Evolutionary conservation across 2,888 invertebrate genomes (phyloP).

Genomic region (Trissolcus brochymenae): DNA sequence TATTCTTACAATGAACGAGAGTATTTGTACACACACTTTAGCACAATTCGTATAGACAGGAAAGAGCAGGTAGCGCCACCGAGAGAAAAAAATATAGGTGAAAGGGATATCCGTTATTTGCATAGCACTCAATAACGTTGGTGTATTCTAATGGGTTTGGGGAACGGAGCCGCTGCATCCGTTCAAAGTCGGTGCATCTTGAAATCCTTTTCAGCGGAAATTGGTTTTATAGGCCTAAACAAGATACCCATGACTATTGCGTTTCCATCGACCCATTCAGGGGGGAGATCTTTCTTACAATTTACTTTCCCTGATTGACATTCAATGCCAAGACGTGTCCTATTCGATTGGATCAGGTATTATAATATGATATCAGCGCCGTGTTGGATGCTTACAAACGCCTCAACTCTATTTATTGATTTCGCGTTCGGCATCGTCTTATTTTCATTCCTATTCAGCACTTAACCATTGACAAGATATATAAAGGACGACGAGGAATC

Average conservation of each 20-base stretch:
- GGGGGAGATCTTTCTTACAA: slow-evolving; percentile 65
- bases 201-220: slow-evolving; percentile 68
- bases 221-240: slow-evolving; percentile 72
- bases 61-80: slow-evolving; percentile 46
- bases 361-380: slow-evolving; percentile 60
- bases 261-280: slow-evolving; percentile 46
- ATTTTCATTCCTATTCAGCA: slow-evolving; percentile 26
- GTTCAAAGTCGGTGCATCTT: slow-evolving; percentile 64
- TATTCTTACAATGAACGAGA: slow-evolving; percentile 14
- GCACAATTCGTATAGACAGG: slow-evolving; percentile 30
- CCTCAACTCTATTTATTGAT: slow-evolving; percentile 59
- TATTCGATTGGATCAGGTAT: slow-evolving; percentile 66
- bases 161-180: slow-evolving; percentile 67
- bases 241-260: slow-evolving; percentile 57
- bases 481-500: slow-evolving; percentile 38
- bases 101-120: slow-evolving; percentile 57
- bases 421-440: slow-evolving; percentile 22
- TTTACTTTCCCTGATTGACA: slow-evolving; percentile 76
- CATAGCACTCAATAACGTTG: slow-evolving; percentile 42
- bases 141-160: slow-evolving; percentile 32
- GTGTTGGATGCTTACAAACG: slow-evolving; percentile 57
- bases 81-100: slow-evolving; percentile 31
- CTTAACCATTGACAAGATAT: slow-evolving; percentile 16
- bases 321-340: slow-evolving; percentile 69
- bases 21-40: slow-evolving; percentile 15